Conservation (phyloP, 2,888 invertebrate genomes). For the Ryuthela nishihirai region DNA sequence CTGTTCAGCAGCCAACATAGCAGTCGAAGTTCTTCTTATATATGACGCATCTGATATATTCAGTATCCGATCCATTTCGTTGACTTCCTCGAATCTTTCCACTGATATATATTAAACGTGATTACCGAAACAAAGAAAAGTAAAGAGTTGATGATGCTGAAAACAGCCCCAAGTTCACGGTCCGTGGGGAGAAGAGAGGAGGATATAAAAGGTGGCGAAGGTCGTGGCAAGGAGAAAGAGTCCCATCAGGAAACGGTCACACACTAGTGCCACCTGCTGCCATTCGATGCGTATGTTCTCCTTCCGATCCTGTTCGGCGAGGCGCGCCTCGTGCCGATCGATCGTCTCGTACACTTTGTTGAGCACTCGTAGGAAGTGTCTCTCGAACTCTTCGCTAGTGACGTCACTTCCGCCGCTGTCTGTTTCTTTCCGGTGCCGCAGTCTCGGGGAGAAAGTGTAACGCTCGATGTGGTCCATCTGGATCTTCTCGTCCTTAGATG, state of each 20-base stretch:
- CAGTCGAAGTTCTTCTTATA: too few species aligned
- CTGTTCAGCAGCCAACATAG: too few species aligned
- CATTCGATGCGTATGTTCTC: constrained; percentile 79
- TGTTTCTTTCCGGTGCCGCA: constrained; percentile 40
- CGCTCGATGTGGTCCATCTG: constrained; percentile 43
- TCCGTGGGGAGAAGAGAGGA: constrained; percentile 64
- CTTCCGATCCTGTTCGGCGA: constrained; percentile 71
- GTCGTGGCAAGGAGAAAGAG: constrained; percentile 72
- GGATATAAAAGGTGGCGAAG: constrained; percentile 70
- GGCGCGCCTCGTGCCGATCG: constrained; percentile 72
- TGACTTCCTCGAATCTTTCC: too few species aligned
- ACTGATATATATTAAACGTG: too few species aligned
- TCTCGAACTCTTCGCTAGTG: constrained; percentile 56
- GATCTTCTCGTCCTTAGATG: constrained; percentile 55
- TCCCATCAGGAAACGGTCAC: constrained; percentile 71
- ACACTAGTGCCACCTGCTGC: constrained; percentile 75
- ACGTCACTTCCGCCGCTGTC: constrained; percentile 18
- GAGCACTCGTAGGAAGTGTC: constrained; percentile 63
- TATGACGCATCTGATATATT: too few species aligned
- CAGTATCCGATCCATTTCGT: too few species aligned
- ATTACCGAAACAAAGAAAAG: too few species aligned
- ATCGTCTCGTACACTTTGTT: constrained; percentile 69
- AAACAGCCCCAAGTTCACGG: constrained; percentile 50
- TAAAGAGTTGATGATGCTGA: too few species aligned
- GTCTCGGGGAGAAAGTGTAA: constrained; percentile 43